Evolutionary conservation across 2,888 invertebrate genomes (phyloP).

Genomic region (Hemistola chrysoprasaria): DNA sequence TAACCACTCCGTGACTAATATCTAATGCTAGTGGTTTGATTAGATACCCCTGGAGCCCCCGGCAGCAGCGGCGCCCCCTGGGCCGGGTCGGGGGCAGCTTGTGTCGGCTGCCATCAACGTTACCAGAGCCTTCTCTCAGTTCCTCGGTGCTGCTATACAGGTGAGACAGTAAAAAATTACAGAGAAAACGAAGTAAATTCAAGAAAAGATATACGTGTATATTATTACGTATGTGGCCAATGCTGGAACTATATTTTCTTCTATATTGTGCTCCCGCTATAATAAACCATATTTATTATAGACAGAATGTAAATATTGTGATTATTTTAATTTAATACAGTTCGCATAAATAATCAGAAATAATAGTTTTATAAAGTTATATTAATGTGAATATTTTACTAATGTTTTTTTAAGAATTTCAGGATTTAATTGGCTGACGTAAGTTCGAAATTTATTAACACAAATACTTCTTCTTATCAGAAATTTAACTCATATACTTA

Average conservation of each 20-base stretch:
- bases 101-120: conserved; percentile 89
- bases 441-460: conserved; percentile 18
- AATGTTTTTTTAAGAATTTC: conserved; percentile 16
- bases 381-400: not conserved
- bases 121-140: conserved; percentile 89
- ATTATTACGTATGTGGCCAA: no score
- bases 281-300: no score
- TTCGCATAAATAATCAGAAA: no score
- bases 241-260: no score
- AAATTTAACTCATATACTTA: conserved; percentile 12
- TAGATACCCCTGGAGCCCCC: conserved; percentile 78
- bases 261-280: no score
- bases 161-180: no score
- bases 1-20: conserved; percentile 19
- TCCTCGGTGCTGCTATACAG: conserved; percentile 90
- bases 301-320: no score
- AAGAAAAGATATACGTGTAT: no score
- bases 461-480: conserved; percentile 2
- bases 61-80: conserved; percentile 56
- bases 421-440: conserved; percentile 21
- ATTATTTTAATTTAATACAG: no score
- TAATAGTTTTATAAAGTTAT: no score
- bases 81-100: conserved; percentile 75
- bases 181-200: no score
- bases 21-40: conserved; percentile 16